Evolutionary conservation across 2,113 vertebrate species (phyloP).

Genomic region (Pangasianodon hypophthalmus): DNA sequence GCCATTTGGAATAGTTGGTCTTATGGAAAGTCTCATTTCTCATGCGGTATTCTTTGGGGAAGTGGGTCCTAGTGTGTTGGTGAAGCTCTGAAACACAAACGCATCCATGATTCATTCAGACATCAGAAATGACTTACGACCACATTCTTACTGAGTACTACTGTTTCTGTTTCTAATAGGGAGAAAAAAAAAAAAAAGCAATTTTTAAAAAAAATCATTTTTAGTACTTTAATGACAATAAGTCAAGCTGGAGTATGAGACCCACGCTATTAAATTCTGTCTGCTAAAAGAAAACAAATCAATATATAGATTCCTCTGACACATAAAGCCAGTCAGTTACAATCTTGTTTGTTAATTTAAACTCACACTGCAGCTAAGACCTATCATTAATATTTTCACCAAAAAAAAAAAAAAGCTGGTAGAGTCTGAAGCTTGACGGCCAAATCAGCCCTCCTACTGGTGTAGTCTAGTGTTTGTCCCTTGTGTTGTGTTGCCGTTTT

Average conservation of each 20-base stretch:
- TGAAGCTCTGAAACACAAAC: constrained; percentile 65
- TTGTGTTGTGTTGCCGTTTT: not conserved
- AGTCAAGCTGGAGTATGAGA: not conserved
- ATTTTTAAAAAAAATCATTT: not conserved
- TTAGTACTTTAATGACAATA: not conserved
- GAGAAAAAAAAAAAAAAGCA: not conserved
- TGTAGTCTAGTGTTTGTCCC: not conserved
- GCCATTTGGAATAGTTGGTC: constrained; percentile 66
- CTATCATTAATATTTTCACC: not conserved
- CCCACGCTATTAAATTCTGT: not conserved
- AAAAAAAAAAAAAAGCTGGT: not conserved
- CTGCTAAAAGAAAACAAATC: not conserved
- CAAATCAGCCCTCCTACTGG: not conserved
- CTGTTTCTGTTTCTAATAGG: not conserved
- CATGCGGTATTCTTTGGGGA: constrained; percentile 63
- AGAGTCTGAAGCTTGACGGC: not conserved
- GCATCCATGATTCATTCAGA: not conserved
- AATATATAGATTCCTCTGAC: not conserved
- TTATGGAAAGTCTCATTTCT: constrained; percentile 67
- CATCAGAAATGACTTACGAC: not conserved
- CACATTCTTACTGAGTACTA: not conserved
- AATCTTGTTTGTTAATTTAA: not conserved
- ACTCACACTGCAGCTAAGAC: not conserved
- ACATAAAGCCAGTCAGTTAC: not conserved
- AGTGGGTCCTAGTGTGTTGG: constrained; percentile 61